Conservation (phyloP, 1,140 invertebrate genomes). For the Drosophila neocordata region DNA sequence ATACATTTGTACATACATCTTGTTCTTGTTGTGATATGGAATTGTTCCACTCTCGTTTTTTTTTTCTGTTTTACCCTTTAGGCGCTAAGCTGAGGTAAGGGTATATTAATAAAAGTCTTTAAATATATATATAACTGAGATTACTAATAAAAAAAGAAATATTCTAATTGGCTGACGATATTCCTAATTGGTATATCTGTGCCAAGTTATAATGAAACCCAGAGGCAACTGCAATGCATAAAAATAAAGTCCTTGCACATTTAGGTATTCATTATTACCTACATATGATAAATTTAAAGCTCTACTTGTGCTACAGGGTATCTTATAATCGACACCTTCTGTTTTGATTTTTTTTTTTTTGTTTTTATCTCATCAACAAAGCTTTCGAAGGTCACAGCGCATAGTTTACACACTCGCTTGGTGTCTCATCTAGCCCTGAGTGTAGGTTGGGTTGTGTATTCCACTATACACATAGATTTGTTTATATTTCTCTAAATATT, state of each 20-base stretch:
- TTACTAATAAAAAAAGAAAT: too few relatives aligned
- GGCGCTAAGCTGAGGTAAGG: neutral
- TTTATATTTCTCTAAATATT: conserved; percentile 45
- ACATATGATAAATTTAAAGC: too few relatives aligned
- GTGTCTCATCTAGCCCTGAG: conserved; percentile 37
- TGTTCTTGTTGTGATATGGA: conserved; percentile 18
- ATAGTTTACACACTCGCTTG: conserved; percentile 14
- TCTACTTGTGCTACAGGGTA: neutral
- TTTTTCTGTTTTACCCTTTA: neutral
- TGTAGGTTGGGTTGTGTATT: conserved; percentile 47
- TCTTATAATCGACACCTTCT: neutral
- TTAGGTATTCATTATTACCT: too few relatives aligned
- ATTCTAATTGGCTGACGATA: too few relatives aligned
- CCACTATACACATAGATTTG: conserved; percentile 38
- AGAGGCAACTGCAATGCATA: too few relatives aligned
- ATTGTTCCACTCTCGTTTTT: conserved; percentile 3
- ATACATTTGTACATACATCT: conserved; percentile 14
- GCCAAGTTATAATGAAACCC: too few relatives aligned
- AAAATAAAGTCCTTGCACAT: too few relatives aligned
- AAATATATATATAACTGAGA: too few relatives aligned
- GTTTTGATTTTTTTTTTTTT: conserved; percentile 5
- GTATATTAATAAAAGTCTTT: neutral
- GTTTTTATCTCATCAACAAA: conserved; percentile 32
- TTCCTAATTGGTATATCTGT: too few relatives aligned
- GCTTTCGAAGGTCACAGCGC: conserved; percentile 53